Conservation (phyloP, 2,888 invertebrate species). For the Malthinus flaveolus region DNA sequence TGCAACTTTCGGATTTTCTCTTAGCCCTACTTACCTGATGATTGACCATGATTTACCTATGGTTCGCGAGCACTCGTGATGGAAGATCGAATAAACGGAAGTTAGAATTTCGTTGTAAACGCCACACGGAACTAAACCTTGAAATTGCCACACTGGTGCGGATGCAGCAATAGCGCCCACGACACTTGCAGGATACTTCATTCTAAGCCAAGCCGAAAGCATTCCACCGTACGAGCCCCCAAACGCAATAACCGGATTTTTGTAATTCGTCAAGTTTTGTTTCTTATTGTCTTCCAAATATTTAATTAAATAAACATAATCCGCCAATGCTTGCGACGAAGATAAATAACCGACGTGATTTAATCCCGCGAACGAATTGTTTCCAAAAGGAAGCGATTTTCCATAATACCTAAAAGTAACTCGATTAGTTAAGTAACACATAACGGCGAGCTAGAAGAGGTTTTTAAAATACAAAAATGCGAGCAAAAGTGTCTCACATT, state of each 20-base stretch:
- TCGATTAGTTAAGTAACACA: background rate
- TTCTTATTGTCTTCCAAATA: constrained; percentile 55
- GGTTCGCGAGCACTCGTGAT: constrained; percentile 67
- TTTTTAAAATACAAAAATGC: background rate
- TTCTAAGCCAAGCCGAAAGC: constrained; percentile 93
- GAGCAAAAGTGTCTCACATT: too few species aligned
- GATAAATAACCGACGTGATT: constrained; percentile 81
- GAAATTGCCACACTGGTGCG: constrained; percentile 88
- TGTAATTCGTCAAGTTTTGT: constrained; percentile 33
- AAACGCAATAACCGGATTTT: constrained; percentile 81
- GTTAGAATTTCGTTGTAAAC: constrained; percentile 79
- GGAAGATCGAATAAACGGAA: constrained; percentile 64
- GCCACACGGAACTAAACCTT: constrained; percentile 76
- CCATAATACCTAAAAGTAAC: constrained; percentile 77
- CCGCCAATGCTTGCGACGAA: constrained; percentile 90
- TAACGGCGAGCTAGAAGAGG: background rate
- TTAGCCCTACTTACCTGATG: constrained; percentile 61
- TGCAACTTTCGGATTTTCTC: background rate
- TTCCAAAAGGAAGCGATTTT: constrained; percentile 83
- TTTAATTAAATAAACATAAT: constrained; percentile 81
- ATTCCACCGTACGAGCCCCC: constrained; percentile 96
- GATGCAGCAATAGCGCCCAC: constrained; percentile 90
- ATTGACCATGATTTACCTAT: constrained; percentile 79
- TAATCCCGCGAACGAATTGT: constrained; percentile 67
- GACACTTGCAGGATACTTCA: constrained; percentile 92